Percentiles rank a stretch among this genome's conserved stretches.
phyloP scores from a whole-genome alignment of 2,888 invertebrate genomes.

The Ennomos fuscantarius region DNA sequence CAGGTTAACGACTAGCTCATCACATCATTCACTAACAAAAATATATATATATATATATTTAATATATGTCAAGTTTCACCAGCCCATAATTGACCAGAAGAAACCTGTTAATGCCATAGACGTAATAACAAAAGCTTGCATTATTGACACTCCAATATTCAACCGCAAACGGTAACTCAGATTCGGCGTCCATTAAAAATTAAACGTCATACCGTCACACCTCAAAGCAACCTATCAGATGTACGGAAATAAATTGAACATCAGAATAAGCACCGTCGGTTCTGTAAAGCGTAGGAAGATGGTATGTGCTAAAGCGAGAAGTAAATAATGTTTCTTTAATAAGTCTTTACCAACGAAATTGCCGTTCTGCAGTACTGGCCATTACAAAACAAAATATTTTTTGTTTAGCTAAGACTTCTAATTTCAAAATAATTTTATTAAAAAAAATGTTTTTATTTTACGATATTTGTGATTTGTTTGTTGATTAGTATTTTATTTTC shows the following conservation, averaged over 20 bases:
- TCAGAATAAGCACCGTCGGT: conserved; percentile 43
- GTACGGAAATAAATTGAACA: conserved; percentile 60
- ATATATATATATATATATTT: no score
- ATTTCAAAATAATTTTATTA: no score
- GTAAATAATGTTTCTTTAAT: no score
- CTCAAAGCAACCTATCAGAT: conserved; percentile 53
- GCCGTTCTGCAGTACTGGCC: no score
- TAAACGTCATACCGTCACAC: conserved; percentile 59
- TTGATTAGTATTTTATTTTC: no score
- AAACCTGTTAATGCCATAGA: conserved; percentile 39
- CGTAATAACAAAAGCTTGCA: conserved; percentile 8
- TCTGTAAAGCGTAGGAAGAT: neutral
- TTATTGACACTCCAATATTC: conserved; percentile 13
- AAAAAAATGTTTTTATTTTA: no score
- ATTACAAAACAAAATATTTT: no score
- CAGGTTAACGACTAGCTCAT: no score
- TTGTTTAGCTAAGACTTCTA: no score
- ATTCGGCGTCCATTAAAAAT: conserved; percentile 59
- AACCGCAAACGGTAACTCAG: neutral
- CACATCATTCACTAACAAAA: no score
- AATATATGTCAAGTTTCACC: conserved; percentile 40
- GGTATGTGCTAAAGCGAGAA: neutral
- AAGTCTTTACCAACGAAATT: no score
- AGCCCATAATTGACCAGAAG: conserved; percentile 49
- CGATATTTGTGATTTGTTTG: no score